These are phyloP conservation scores for Melolontha melolontha DNA, from an alignment of 2,888 invertebrate species.

Conservation along the genomic window DNA sequence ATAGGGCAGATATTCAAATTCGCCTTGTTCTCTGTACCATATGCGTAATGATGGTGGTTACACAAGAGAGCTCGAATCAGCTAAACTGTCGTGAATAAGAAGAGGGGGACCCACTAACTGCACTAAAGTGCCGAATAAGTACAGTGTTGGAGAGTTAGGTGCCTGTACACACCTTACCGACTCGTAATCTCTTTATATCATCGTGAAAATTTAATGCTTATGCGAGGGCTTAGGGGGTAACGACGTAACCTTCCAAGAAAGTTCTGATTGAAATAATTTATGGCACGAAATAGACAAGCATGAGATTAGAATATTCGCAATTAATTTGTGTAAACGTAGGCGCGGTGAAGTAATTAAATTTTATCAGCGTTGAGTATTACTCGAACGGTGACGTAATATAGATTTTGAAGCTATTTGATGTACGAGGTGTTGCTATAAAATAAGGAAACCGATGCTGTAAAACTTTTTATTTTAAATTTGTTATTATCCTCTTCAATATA, in stretches of 20 bases:
- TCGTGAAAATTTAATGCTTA: conserved; percentile 28
- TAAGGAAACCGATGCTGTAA: too few relatives aligned
- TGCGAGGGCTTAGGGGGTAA: conserved; percentile 17
- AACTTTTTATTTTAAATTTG: too few relatives aligned
- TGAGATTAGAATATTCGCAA: conserved; percentile 6
- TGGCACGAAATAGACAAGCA: conserved; percentile 11
- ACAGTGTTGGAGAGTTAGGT: neutral
- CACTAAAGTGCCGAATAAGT: conserved; percentile 3
- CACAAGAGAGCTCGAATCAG: neutral
- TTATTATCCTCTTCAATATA: too few relatives aligned
- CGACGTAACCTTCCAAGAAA: conserved; percentile 26
- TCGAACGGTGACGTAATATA: neutral
- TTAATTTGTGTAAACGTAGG: conserved; percentile 8
- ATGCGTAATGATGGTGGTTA: neutral
- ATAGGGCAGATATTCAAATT: too few relatives aligned
- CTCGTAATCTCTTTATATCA: conserved; percentile 33
- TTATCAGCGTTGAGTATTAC: neutral
- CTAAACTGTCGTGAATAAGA: conserved; percentile 7
- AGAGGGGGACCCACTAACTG: neutral
- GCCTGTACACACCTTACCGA: conserved; percentile 18
- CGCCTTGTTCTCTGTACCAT: neutral
- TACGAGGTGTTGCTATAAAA: too few relatives aligned
- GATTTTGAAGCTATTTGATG: too few relatives aligned
- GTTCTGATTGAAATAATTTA: conserved; percentile 32
- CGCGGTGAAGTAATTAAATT: conserved; percentile 15